Percentiles rank a stretch among this genome's conserved stretches.
phyloP scores from a whole-genome alignment of 1,140 invertebrate species.

The Maconellicoccus hirsutus region DNA sequence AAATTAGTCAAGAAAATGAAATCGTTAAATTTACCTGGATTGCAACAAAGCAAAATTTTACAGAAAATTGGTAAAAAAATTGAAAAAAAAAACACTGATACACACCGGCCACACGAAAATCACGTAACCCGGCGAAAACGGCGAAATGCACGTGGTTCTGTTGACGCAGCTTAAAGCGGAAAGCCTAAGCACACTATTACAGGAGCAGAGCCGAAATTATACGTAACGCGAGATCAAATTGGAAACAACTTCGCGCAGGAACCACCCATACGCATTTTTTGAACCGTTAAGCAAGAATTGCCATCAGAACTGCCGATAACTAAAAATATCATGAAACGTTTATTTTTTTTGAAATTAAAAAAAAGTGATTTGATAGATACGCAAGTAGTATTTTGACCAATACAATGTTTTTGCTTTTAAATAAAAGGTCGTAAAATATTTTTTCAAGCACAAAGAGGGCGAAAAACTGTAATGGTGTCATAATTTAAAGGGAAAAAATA shows the following conservation, averaged over 20 bases:
- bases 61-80: too few relatives aligned
- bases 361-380: too few relatives aligned
- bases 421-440: too few relatives aligned
- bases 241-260: not conserved
- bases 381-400: too few relatives aligned
- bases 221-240: not conserved
- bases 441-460: too few relatives aligned
- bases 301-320: not conserved
- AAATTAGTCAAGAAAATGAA: too few relatives aligned
- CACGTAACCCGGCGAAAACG: conserved; percentile 1
- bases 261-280: not conserved
- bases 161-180: not conserved
- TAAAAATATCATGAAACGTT: too few relatives aligned
- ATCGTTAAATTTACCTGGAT: too few relatives aligned
- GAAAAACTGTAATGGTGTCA: too few relatives aligned
- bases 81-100: not conserved
- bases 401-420: too few relatives aligned
- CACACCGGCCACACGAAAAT: not conserved
- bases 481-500: too few relatives aligned
- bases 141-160: not conserved
- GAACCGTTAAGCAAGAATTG: not conserved
- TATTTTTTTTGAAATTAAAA: too few relatives aligned
- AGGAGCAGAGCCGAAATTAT: conserved; percentile 7
- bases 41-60: not conserved
- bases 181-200: not conserved